Base-by-base conservation (phyloP, 2,888 invertebrate genomes). In the Machimus atricapillus region DNA sequence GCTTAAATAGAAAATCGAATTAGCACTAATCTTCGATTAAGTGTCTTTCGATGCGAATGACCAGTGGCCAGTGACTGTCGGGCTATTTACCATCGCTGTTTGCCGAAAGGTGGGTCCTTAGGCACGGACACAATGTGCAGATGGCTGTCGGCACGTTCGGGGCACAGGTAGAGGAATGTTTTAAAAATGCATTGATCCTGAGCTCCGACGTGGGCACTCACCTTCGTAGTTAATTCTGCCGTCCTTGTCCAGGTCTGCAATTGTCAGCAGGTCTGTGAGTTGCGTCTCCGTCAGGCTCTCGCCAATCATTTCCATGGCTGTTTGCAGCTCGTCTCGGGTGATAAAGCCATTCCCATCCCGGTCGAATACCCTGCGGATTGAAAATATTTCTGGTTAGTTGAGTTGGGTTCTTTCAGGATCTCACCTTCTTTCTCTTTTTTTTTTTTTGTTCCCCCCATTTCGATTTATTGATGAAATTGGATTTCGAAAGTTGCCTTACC, bases 321-420 rank as follows among this genome's bases (percentile, higher is more conserved):
- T 93, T 90, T 95, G 94, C 78, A 96, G 93, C 92, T 96, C 96
- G 91, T 96, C 96, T 90, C 95, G 94, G 66, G 96, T 97, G 91
- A 98, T 97, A 93, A 96, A 98, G 46, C 98, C 98, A 92, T 98
- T 97, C 90, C 96, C 95, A 91, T 98, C 97, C 87, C 97, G 95
- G 93, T 98, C 97, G 92, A 98, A 97, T 86, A 97, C 97, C 91
- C 96, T 95, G 37, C 9, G n/a, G 46, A 52, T 37, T 12, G 23
- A 8, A 27, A 66, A 66, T 56, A 27, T 66, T 23, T 23, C 23
- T 19, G n/a, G 19, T 52, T 52, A 52, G n/a, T n/a, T 16, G 4
- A 58, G 16, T 58, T n/a, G 37, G 37, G 12, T 8, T n/a, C 19
- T 31, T 19, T 9, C 19, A 58, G 23, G 6, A 46, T 40, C 23